These are phyloP conservation scores for Lagodon rhomboides DNA, from an alignment of 2,797 vertebrate species.

Conservation along the genomic window DNA sequence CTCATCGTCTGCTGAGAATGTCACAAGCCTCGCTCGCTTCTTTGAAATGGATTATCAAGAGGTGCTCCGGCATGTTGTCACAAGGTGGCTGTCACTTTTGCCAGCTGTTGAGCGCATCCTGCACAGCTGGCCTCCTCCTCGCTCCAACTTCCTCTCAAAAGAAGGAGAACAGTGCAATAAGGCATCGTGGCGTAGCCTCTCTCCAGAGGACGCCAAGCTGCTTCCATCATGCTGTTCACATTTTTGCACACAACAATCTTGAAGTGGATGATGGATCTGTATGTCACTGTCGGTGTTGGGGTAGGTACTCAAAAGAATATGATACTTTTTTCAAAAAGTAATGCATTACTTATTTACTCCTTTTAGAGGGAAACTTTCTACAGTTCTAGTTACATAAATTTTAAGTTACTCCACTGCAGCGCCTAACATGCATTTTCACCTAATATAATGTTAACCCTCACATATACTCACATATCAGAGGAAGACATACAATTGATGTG, in stretches of 20 bases:
- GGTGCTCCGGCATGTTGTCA: constrained; percentile 46
- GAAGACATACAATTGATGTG: too few relatives aligned
- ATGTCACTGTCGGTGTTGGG: not conserved
- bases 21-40: constrained; percentile 44
- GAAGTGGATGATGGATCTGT: constrained; percentile 12
- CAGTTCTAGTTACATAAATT: too few relatives aligned
- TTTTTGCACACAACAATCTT: constrained; percentile 21
- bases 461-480: too few relatives aligned
- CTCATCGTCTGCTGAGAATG: constrained; percentile 56
- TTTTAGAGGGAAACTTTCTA: too few relatives aligned
- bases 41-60: constrained; percentile 71
- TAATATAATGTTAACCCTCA: too few relatives aligned
- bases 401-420: too few relatives aligned
- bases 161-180: constrained; percentile 34
- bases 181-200: constrained; percentile 24
- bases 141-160: constrained; percentile 55
- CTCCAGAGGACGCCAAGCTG: constrained; percentile 23
- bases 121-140: constrained; percentile 66
- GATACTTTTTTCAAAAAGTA: too few relatives aligned
- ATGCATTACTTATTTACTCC: too few relatives aligned
- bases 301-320: too few relatives aligned
- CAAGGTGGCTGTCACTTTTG: constrained; percentile 59
- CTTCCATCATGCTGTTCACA: not conserved
- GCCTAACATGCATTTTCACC: too few relatives aligned
- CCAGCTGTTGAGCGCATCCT: constrained; percentile 65